Evolutionary conservation across 2,113 vertebrate species (phyloP).

Genomic region (Podiceps cristatus): DNA sequence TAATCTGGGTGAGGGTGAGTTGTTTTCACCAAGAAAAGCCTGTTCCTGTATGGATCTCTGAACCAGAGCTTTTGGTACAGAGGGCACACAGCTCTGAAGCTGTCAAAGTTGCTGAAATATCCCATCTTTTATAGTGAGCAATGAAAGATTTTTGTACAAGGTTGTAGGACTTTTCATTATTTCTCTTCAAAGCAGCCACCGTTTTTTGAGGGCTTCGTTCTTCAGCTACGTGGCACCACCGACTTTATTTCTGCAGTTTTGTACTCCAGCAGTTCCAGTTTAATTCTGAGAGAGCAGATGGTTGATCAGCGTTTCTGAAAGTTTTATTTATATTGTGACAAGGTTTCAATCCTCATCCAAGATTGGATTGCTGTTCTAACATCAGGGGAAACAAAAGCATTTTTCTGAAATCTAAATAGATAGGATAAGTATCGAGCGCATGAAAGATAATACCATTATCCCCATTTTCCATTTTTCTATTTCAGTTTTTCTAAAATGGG

Average conservation of each 20-base stretch:
- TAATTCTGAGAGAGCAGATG: slow-evolving; percentile 3
- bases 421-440: background rate
- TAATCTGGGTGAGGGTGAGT: background rate
- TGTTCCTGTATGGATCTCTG: background rate
- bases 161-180: background rate
- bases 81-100: background rate
- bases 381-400: background rate
- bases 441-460: background rate
- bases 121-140: background rate
- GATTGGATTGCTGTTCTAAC: background rate
- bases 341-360: background rate
- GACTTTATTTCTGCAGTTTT: background rate
- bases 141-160: background rate
- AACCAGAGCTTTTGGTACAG: background rate
- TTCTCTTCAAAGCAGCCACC: background rate
- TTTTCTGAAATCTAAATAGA: slow-evolving; percentile 11
- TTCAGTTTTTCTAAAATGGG: background rate
- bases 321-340: slow-evolving; percentile 39
- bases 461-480: background rate
- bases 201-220: background rate
- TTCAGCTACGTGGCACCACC: background rate
- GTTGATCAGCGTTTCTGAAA: background rate
- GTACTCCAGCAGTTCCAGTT: background rate
- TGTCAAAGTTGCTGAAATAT: background rate
- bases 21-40: background rate